phyloP scores from a whole-genome alignment of 2,113 vertebrate species.

The Hiodon alosoides region DNA sequence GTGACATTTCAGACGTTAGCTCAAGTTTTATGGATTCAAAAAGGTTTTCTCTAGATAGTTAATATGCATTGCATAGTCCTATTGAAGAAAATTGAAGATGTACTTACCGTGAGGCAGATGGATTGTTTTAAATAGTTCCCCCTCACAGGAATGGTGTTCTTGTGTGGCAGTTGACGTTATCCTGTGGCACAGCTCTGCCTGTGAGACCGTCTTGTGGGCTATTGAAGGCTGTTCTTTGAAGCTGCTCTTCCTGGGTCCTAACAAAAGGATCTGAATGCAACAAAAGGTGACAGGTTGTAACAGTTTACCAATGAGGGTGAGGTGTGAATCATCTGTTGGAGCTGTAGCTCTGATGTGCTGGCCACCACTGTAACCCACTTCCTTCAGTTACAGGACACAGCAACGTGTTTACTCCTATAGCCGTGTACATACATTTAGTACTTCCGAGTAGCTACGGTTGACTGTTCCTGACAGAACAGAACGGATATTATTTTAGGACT shows the following conservation, averaged over 20 bases:
- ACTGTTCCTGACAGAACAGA: no score
- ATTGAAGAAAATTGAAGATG: slow-evolving; percentile 4
- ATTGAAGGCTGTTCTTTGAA: slow-evolving; percentile 35
- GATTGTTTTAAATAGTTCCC: slow-evolving; percentile 3
- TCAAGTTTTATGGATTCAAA: no score
- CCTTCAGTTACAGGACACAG: background rate
- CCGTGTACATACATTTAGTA: background rate
- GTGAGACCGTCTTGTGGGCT: slow-evolving; percentile 1
- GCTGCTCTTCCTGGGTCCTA: slow-evolving; percentile 32
- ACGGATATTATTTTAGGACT: no score
- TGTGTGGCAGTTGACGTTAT: background rate
- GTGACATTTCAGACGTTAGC: no score
- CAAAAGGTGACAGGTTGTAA: slow-evolving; percentile 46
- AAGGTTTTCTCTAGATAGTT: no score
- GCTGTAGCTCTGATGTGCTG: background rate
- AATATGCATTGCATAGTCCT: background rate
- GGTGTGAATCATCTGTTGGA: slow-evolving; percentile 18
- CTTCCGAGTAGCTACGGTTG: background rate
- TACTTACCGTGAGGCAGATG: slow-evolving; percentile 31
- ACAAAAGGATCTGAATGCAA: slow-evolving; percentile 24
- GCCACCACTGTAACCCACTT: background rate
- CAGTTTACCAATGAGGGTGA: slow-evolving; percentile 30
- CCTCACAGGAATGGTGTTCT: background rate
- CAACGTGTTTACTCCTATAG: background rate
- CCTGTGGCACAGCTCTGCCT: background rate